Percentiles rank a stretch among this genome's conserved stretches.
These are phyloP conservation scores for Sebastes aleutianus DNA, from an alignment of 2,797 vertebrate genomes.

Conservation along the genomic window DNA sequence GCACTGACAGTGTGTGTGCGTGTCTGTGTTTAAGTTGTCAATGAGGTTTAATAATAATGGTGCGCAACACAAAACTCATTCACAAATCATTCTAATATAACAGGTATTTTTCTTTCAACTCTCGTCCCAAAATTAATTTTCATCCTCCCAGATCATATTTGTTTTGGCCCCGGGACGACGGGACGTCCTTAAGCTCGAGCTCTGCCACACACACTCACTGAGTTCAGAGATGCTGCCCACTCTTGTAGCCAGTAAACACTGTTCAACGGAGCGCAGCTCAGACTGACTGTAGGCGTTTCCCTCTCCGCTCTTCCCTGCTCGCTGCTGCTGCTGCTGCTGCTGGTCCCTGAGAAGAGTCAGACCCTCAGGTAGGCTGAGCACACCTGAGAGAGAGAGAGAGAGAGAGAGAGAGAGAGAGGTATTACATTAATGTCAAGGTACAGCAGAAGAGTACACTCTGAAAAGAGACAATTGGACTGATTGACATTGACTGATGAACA, in stretches of 20 bases:
- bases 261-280: constrained; percentile 92
- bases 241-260: constrained; percentile 92
- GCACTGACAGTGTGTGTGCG: too few relatives aligned
- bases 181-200: too few relatives aligned
- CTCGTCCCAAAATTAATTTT: too few relatives aligned
- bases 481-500: not conserved
- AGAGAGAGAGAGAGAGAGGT: not conserved
- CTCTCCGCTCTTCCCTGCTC: constrained; percentile 88
- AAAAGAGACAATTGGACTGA: not conserved
- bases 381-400: constrained; percentile 80
- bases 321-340: constrained; percentile 11
- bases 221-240: constrained; percentile 97
- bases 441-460: not conserved
- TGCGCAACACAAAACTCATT: too few relatives aligned
- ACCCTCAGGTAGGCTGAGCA: constrained; percentile 94
- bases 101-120: too few relatives aligned
- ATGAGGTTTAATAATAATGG: too few relatives aligned
- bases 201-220: constrained; percentile 84
- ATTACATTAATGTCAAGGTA: not conserved
- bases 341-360: constrained; percentile 90
- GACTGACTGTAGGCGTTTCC: constrained; percentile 91
- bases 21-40: too few relatives aligned
- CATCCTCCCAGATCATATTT: too few relatives aligned
- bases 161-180: too few relatives aligned
- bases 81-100: too few relatives aligned